phyloP scores from a whole-genome alignment of 2,113 vertebrate species.

The Noctilio leporinus region DNA sequence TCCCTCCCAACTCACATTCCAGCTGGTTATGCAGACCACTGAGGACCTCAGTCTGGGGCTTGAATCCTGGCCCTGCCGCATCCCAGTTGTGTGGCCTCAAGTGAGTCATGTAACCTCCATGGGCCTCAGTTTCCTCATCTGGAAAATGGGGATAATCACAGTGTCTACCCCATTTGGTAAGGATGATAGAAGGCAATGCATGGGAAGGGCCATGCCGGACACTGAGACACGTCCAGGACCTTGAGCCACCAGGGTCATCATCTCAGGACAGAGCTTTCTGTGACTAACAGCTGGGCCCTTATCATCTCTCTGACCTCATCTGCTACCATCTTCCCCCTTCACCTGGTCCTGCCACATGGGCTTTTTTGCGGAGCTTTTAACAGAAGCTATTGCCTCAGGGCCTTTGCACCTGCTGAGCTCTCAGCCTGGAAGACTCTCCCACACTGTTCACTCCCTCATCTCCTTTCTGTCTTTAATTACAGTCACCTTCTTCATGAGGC shows the following conservation, averaged over 20 bases:
- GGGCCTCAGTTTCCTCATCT: background rate
- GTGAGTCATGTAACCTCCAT: background rate
- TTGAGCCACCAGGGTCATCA: rapidly evolving
- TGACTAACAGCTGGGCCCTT: rapidly evolving
- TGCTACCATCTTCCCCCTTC: background rate
- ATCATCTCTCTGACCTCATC: background rate
- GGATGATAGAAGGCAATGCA: background rate
- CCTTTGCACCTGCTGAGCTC: background rate
- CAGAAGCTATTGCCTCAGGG: background rate
- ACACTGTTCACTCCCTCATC: background rate
- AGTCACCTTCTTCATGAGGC: background rate
- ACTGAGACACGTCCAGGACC: rapidly evolving
- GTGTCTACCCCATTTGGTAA: background rate
- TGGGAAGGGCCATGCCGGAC: too few relatives aligned
- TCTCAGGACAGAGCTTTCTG: background rate
- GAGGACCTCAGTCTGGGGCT: constrained; percentile 23
- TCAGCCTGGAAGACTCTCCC: background rate
- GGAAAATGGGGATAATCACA: background rate
- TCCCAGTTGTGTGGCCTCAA: background rate
- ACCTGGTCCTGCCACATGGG: background rate
- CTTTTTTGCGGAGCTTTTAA: background rate
- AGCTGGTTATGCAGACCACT: background rate
- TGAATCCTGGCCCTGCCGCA: background rate
- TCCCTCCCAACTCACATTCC: background rate
- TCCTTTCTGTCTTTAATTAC: background rate